A percentile compares a stretch with the other conserved stretches of the same genome.
phyloP scores from a whole-genome alignment of 2,113 vertebrate species.

The Toxostoma redivivum region DNA sequence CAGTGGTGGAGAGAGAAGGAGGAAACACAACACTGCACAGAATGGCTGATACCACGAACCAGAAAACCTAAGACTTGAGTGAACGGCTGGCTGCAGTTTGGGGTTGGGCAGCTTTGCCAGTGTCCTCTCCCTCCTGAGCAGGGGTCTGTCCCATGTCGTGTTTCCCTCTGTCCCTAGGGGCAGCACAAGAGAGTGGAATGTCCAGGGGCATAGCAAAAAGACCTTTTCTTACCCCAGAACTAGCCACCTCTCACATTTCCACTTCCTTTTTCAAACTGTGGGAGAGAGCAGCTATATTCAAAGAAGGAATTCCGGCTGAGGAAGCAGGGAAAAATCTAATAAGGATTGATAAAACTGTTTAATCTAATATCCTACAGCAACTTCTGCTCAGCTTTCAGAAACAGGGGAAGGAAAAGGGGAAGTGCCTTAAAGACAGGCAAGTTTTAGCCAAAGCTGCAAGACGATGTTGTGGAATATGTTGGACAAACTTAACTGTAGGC shows the following conservation, averaged over 20 bases:
- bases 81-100: neutral
- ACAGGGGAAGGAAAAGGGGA: neutral
- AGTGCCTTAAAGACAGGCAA: neutral
- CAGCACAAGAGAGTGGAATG: accelerated
- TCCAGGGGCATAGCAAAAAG: neutral
- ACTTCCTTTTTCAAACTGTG: neutral
- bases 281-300: neutral
- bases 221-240: neutral
- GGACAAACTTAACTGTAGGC: neutral
- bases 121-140: accelerated
- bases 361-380: neutral
- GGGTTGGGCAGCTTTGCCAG: neutral
- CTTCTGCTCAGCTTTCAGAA: neutral
- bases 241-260: neutral
- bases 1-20: neutral
- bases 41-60: neutral
- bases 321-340: neutral
- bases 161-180: neutral
- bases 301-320: neutral
- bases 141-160: accelerated
- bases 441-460: neutral
- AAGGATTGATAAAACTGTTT: neutral
- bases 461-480: neutral
- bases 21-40: neutral
- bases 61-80: neutral